phyloP scores from a whole-genome alignment of 2,888 invertebrate genomes.

The Oeneis ivallda region DNA sequence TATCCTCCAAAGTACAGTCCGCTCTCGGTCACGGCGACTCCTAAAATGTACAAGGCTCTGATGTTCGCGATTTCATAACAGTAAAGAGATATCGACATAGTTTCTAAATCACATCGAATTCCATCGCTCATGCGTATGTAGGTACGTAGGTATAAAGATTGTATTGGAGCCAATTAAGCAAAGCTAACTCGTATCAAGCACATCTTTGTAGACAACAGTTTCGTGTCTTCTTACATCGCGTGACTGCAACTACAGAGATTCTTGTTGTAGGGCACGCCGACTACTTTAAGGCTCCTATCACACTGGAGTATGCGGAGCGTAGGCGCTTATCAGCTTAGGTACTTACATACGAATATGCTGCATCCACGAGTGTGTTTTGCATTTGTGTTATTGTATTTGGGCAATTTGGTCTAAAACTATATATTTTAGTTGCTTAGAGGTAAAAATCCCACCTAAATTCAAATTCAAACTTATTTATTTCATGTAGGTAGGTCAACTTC shows the following conservation, averaged over 20 bases:
- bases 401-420: background rate
- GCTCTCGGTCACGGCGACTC: no score
- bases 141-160: constrained; percentile 3
- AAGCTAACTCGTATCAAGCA: constrained; percentile 46
- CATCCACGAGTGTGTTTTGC: constrained; percentile 1
- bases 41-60: no score
- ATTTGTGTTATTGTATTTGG: constrained; percentile 4
- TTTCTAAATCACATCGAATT: constrained; percentile 37
- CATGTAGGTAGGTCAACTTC: no score
- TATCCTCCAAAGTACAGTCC: no score
- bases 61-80: background rate
- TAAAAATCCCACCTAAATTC: no score
- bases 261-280: constrained; percentile 57
- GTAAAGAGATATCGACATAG: constrained; percentile 15
- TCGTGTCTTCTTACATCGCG: constrained; percentile 56
- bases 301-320: constrained; percentile 28
- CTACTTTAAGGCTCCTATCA: constrained; percentile 49
- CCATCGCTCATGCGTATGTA: constrained; percentile 42
- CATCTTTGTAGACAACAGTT: constrained; percentile 59
- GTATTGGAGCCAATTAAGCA: constrained; percentile 47
- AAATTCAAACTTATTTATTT: no score
- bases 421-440: no score
- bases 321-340: constrained; percentile 15
- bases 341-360: background rate
- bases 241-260: constrained; percentile 65